Percentiles rank a stretch among this genome's conserved stretches.
These are phyloP conservation scores for Chalcosyrphus nemorum DNA, from an alignment of 2,888 invertebrate species.

Conservation along the genomic window DNA sequence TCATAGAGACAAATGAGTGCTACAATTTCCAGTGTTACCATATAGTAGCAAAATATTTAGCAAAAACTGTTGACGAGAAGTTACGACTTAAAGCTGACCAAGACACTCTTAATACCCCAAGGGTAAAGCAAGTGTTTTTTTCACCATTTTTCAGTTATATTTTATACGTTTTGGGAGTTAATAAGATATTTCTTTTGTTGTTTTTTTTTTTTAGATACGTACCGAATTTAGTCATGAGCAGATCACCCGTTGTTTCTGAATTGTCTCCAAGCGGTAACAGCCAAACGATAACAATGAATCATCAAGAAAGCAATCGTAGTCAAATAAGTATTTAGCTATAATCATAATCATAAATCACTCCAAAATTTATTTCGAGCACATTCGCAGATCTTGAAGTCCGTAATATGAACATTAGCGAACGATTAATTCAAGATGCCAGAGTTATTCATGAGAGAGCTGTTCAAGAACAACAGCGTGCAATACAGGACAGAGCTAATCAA, in stretches of 20 bases:
- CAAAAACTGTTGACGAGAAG: too few species aligned
- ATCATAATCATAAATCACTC: neutral
- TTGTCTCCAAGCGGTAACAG: slow-evolving; percentile 74
- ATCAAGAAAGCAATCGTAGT: slow-evolving; percentile 73
- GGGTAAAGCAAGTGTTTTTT: too few species aligned
- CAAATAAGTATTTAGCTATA: slow-evolving; percentile 66
- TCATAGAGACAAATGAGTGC: too few species aligned
- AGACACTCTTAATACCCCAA: too few species aligned
- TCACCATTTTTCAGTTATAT: too few species aligned
- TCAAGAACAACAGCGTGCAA: slow-evolving; percentile 74
- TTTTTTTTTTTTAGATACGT: slow-evolving; percentile 74
- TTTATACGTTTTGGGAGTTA: too few species aligned
- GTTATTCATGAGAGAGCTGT: slow-evolving; percentile 72
- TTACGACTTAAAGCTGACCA: too few species aligned
- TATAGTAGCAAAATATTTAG: neutral
- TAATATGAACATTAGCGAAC: slow-evolving; percentile 73
- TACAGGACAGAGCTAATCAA: slow-evolving; percentile 71
- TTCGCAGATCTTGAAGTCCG: slow-evolving; percentile 70
- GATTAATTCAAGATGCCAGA: slow-evolving; percentile 74
- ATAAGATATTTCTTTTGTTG: neutral
- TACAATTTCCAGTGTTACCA: too few species aligned
- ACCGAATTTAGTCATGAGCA: slow-evolving; percentile 74
- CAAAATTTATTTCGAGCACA: neutral
- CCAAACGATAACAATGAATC: slow-evolving; percentile 70
- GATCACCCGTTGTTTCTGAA: slow-evolving; percentile 75